Base-by-base conservation (phyloP, 2,797 vertebrate species). In the Sebastes miniatus region DNA sequence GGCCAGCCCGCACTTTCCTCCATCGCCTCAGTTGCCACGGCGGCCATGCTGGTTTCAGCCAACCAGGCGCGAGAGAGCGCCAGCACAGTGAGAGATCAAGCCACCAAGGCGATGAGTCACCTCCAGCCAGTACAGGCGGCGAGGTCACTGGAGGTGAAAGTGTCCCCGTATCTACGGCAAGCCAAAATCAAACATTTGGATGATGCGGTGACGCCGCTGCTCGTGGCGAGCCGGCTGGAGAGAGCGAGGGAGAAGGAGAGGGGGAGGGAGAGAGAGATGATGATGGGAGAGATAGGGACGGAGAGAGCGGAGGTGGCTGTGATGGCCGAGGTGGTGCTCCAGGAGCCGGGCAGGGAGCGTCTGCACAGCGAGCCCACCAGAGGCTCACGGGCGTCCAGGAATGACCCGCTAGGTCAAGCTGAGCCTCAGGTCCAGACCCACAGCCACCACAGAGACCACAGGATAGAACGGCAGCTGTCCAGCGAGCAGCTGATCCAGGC, bases 141-240 rank as follows among this genome's bases (percentile, higher is more conserved):
- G 0, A 84, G 73, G 61, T 73, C 92, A 0, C 68, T 58, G 54
- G 92, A 93, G 62, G 80, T 7, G 0, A 94, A 92, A 52, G 18
- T 87, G 0, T 95, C 93, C 10, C 87, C 83, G 4, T 95, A 95
- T 79, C 92, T 94, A 14, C 93, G 97, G 25, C 97, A 97, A 73
- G 95, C 97, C 16, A 96, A 95, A 86, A 95, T 97, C 6, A 97
- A 97, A 89, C 95, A 95, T 74, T 43, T 97, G 59, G 96, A 94
- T 0, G 95, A 97, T 12, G 93, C 85, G 0, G 92, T 95, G 9
- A 95, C 91, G 1, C 93, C 94, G 0, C 34, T 94, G 4, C 5
- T 93, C 0, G 81, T 94, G 13, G 93, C 92, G 61, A 96, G 93
- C 50, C 91, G 87, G 4, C 86, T 83, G 69, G 95, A 95, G 89